A percentile compares a stretch with the other conserved stretches of the same genome.
Evolutionary conservation across 2,888 invertebrate genomes (phyloP).

Genomic region (Mesorhabditis belari): DNA sequence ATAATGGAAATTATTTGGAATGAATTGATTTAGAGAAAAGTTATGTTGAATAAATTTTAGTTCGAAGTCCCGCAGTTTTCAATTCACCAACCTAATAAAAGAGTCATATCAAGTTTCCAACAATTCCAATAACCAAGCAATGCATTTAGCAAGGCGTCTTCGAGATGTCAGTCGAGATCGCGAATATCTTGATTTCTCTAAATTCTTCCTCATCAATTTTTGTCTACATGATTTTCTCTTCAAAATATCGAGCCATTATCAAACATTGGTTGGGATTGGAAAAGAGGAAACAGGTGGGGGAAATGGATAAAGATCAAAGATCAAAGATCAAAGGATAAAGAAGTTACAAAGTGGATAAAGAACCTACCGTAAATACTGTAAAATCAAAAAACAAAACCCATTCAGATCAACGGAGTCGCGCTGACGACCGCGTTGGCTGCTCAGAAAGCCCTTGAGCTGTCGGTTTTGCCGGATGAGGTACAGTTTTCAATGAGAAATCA

Average conservation of each 20-base stretch:
- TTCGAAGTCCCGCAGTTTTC: too few species aligned
- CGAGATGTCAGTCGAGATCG: conserved; percentile 40
- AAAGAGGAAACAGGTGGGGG: conserved; percentile 24
- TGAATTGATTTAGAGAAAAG: too few species aligned
- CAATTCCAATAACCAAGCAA: neutral
- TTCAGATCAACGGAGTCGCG: conserved; percentile 48
- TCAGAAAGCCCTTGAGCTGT: conserved; percentile 45
- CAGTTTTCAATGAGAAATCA: too few species aligned
- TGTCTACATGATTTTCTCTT: conserved; percentile 48
- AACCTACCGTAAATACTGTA: neutral
- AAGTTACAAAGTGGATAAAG: neutral
- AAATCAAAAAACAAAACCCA: neutral
- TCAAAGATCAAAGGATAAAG: neutral
- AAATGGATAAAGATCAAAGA: neutral
- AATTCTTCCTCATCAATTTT: conserved; percentile 51
- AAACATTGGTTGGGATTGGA: conserved; percentile 47
- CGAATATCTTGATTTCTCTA: conserved; percentile 47
- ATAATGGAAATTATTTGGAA: too few species aligned
- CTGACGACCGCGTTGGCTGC: conserved; percentile 49
- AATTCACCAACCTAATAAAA: too few species aligned
- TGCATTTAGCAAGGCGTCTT: conserved; percentile 14
- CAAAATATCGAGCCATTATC: conserved; percentile 48
- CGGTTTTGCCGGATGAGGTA: conserved; percentile 48
- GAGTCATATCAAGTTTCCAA: too few species aligned
- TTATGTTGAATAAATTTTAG: too few species aligned